Evolutionary conservation across 2,113 vertebrate genomes (phyloP).

Genomic region (Carassius auratus): DNA sequence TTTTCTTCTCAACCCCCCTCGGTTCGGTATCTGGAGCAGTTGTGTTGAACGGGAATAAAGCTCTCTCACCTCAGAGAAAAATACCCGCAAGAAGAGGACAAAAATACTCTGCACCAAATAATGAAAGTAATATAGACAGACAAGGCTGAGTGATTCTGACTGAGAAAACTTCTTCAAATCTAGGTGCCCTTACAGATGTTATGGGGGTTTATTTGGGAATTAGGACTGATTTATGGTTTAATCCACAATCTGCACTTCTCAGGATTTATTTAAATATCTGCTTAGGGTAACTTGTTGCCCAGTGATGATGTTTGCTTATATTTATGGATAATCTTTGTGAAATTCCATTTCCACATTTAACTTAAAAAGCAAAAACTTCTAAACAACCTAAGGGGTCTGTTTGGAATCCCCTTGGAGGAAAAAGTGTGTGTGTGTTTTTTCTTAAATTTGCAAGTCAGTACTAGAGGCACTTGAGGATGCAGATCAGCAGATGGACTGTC

Average conservation of each 20-base stretch:
- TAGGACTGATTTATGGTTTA: neutral
- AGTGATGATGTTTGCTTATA: neutral
- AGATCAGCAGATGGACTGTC: constrained; percentile 46
- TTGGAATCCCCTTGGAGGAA: neutral
- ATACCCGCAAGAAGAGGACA: neutral
- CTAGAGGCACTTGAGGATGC: constrained; percentile 43
- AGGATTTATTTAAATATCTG: neutral
- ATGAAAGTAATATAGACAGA: neutral
- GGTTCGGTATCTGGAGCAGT: constrained; percentile 20
- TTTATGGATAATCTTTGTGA: neutral
- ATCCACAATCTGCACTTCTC: neutral
- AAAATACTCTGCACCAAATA: constrained; percentile 9
- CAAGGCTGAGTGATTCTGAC: neutral
- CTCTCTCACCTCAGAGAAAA: neutral
- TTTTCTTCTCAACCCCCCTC: neutral
- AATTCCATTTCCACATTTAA: neutral
- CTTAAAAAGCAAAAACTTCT: neutral
- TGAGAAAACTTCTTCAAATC: neutral
- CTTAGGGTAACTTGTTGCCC: neutral
- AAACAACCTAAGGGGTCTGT: neutral
- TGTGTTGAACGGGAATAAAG: constrained; percentile 9
- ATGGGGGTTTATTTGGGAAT: neutral
- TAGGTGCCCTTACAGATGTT: neutral
- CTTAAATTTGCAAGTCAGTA: constrained; percentile 42
- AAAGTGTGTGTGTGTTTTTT: constrained; percentile 2